Percentiles rank a stretch among this genome's conserved stretches.
Conservation (phyloP, 2,888 invertebrate species). For the Ectemnius lituratus region DNA sequence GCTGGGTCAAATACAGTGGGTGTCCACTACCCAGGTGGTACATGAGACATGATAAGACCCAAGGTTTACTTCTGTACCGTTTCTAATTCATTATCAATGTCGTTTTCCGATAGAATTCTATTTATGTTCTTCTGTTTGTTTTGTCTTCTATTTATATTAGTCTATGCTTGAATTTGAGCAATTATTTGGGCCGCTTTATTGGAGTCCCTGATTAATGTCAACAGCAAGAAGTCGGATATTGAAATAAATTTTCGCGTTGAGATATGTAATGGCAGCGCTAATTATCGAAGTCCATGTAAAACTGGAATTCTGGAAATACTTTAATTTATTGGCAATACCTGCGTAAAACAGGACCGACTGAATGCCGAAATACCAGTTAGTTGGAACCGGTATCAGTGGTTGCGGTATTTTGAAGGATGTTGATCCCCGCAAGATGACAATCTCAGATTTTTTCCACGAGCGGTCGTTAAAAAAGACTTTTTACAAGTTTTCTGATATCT, state of each 20-base stretch:
- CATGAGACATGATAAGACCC: constrained; percentile 31
- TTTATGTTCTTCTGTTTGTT: not conserved
- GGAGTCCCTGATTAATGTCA: not conserved
- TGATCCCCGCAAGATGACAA: constrained; percentile 14
- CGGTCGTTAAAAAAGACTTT: constrained; percentile 5
- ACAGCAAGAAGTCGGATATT: not conserved
- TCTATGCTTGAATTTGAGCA: not conserved
- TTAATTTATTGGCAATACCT: constrained; percentile 12
- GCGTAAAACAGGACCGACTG: constrained; percentile 7
- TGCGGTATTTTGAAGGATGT: constrained; percentile 14
- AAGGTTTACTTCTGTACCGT: constrained; percentile 20
- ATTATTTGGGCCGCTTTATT: not conserved
- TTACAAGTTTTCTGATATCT: not conserved
- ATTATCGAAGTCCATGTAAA: constrained; percentile 3
- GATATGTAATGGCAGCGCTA: not conserved
- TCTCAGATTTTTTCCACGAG: constrained; percentile 1
- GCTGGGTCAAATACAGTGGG: constrained; percentile 27
- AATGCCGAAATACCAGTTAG: constrained; percentile 19
- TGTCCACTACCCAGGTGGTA: constrained; percentile 6
- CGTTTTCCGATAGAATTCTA: no score
- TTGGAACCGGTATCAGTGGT: constrained; percentile 19
- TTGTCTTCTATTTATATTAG: not conserved
- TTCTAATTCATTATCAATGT: no score
- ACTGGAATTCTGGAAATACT: constrained; percentile 20
- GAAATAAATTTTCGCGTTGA: not conserved